A percentile compares a stretch with the other conserved stretches of the same genome.
Conservation (phyloP, 2,888 invertebrate genomes). For the Onthophagus sagittarius region DNA sequence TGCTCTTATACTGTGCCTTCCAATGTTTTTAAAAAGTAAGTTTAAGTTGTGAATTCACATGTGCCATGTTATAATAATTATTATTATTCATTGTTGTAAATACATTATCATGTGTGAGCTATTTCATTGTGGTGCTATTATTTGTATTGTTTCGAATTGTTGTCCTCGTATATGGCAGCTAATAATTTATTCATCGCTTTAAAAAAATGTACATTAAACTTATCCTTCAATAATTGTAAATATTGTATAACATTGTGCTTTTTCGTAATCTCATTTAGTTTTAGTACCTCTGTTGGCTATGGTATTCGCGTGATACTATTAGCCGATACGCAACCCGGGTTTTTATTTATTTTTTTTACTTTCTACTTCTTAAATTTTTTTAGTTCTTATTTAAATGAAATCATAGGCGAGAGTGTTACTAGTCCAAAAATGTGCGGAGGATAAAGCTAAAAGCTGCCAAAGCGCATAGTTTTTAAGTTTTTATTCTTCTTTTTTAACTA, state of each 20-base stretch:
- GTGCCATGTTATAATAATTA: constrained; percentile 30
- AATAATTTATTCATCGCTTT: neutral
- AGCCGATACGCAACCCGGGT: constrained; percentile 41
- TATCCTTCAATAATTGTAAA: constrained; percentile 9
- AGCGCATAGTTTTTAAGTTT: constrained; percentile 23
- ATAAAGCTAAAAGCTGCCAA: constrained; percentile 20
- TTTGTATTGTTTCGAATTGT: neutral
- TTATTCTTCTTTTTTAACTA: constrained; percentile 19
- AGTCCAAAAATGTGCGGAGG: constrained; percentile 33
- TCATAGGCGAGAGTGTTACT: constrained; percentile 37
- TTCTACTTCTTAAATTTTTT: constrained; percentile 26
- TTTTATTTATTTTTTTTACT: constrained; percentile 33
- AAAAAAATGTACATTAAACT: constrained; percentile 16
- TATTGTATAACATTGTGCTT: constrained; percentile 19
- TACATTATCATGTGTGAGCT: constrained; percentile 21
- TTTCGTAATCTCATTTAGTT: constrained; percentile 23
- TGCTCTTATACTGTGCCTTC: constrained; percentile 26
- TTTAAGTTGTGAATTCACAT: constrained; percentile 33
- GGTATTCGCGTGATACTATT: constrained; percentile 41
- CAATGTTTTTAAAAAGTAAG: constrained; percentile 15
- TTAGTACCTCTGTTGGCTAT: constrained; percentile 28
- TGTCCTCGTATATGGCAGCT: constrained; percentile 18
- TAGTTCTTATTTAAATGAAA: constrained; percentile 16
- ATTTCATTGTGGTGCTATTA: constrained; percentile 23
- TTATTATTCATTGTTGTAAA: constrained; percentile 19